A percentile compares a stretch with the other conserved stretches of the same genome.
Conservation (phyloP, 1,140 invertebrate genomes). For the Drosophila nasuta region DNA sequence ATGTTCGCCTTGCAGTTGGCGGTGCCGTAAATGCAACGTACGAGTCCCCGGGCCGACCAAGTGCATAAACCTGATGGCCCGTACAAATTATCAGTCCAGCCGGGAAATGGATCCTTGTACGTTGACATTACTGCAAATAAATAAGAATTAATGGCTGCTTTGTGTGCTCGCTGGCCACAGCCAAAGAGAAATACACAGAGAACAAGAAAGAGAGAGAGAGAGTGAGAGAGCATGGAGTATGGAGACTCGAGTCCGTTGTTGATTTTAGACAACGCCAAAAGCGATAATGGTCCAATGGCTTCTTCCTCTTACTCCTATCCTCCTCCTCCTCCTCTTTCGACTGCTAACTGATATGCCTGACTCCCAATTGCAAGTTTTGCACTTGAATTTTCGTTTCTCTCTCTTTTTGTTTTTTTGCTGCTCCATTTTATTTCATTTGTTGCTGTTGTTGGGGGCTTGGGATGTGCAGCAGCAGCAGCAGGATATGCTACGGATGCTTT, state of each 20-base stretch:
- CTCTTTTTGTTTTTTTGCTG: slow-evolving; percentile 13
- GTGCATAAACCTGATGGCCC: slow-evolving; percentile 88
- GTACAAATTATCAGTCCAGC: slow-evolving; percentile 94
- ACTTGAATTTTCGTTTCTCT: slow-evolving; percentile 61
- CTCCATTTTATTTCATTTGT: slow-evolving; percentile 15
- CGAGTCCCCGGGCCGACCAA: slow-evolving; percentile 87
- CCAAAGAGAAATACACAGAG: slow-evolving; percentile 17
- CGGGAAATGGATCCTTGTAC: slow-evolving; percentile 88
- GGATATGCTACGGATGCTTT: slow-evolving; percentile 55
- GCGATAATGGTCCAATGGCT: slow-evolving; percentile 61
- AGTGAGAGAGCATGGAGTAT: slow-evolving; percentile 1
- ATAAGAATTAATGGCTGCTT: slow-evolving; percentile 81
- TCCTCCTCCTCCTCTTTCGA: slow-evolving; percentile 22
- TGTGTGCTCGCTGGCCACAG: slow-evolving; percentile 44
- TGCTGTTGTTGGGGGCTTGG: slow-evolving; percentile 30
- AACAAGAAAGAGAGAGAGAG: neutral
- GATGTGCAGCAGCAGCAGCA: slow-evolving; percentile 28
- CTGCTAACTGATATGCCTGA: slow-evolving; percentile 76
- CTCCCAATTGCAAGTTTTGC: slow-evolving; percentile 73
- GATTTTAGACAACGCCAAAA: slow-evolving; percentile 74
- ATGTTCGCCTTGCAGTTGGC: slow-evolving; percentile 88
- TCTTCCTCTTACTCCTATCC: neutral
- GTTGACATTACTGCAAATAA: slow-evolving; percentile 88
- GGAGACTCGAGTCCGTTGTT: slow-evolving; percentile 55
- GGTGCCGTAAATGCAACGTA: slow-evolving; percentile 88